Percentiles rank a stretch among this genome's conserved stretches.
These are phyloP conservation scores for Oreochromis mossambicus DNA, from an alignment of 2,797 vertebrate species.

Conservation along the genomic window DNA sequence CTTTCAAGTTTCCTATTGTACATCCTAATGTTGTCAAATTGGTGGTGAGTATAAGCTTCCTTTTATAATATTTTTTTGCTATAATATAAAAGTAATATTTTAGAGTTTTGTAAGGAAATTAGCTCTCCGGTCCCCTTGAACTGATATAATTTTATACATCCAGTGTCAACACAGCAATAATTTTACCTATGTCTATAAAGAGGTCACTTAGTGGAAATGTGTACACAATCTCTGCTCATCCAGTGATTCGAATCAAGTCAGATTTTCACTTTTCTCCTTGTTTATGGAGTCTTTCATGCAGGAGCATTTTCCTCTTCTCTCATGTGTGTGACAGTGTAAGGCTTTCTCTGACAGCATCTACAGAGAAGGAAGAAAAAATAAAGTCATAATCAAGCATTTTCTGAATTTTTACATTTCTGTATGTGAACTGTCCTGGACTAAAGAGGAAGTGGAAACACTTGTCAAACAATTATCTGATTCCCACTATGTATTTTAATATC, in stretches of 20 bases:
- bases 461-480: neutral
- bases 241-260: neutral
- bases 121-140: neutral
- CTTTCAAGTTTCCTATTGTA: neutral
- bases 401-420: neutral
- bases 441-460: neutral
- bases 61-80: neutral
- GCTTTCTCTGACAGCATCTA: slow-evolving; percentile 51
- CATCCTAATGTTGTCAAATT: neutral
- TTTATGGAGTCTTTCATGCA: neutral
- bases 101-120: neutral
- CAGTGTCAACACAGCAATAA: neutral
- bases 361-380: neutral
- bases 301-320: slow-evolving; percentile 8
- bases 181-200: neutral
- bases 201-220: neutral
- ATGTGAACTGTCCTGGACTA: neutral
- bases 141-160: neutral
- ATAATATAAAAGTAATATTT: neutral
- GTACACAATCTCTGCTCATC: neutral
- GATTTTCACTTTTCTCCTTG: neutral
- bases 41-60: neutral
- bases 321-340: neutral
- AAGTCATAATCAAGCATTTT: neutral
- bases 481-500: neutral